Evolutionary conservation across 1,140 invertebrate species (phyloP).

Genomic region (Heliconius congener): DNA sequence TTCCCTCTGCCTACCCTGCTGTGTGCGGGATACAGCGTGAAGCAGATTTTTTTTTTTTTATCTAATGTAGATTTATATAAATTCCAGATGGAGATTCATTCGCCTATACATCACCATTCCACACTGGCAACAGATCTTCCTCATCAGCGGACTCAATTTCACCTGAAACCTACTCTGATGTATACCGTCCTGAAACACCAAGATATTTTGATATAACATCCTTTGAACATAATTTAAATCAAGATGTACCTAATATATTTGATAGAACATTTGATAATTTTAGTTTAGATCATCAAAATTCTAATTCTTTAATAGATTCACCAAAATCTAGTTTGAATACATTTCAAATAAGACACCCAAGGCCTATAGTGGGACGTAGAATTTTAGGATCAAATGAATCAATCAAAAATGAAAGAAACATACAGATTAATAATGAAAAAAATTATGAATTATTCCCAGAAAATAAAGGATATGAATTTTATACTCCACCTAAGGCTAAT

Average conservation of each 20-base stretch:
- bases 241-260: slow-evolving; percentile 1
- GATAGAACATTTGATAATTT: not conserved
- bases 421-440: slow-evolving; percentile 9
- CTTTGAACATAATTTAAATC: not conserved
- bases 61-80: not conserved
- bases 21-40: too few relatives aligned
- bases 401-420: slow-evolving; percentile 6
- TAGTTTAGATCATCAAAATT: not conserved
- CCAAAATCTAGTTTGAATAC: slow-evolving; percentile 6
- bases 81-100: slow-evolving; percentile 46
- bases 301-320: slow-evolving; percentile 2
- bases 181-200: slow-evolving; percentile 29
- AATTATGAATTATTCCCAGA: slow-evolving; percentile 48
- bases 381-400: slow-evolving; percentile 43
- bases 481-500: slow-evolving; percentile 18
- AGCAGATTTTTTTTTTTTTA: too few relatives aligned
- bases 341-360: slow-evolving; percentile 36
- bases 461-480: slow-evolving; percentile 22
- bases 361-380: slow-evolving; percentile 62
- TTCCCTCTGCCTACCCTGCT: too few relatives aligned
- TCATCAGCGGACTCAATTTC: slow-evolving; percentile 65
- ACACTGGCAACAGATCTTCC: slow-evolving; percentile 57
- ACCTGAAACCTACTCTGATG: slow-evolving; percentile 55
- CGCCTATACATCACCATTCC: slow-evolving; percentile 43
- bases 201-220: not conserved